These are phyloP conservation scores for Gryllus bimaculatus DNA, from an alignment of 1,140 invertebrate species.

Conservation along the genomic window DNA sequence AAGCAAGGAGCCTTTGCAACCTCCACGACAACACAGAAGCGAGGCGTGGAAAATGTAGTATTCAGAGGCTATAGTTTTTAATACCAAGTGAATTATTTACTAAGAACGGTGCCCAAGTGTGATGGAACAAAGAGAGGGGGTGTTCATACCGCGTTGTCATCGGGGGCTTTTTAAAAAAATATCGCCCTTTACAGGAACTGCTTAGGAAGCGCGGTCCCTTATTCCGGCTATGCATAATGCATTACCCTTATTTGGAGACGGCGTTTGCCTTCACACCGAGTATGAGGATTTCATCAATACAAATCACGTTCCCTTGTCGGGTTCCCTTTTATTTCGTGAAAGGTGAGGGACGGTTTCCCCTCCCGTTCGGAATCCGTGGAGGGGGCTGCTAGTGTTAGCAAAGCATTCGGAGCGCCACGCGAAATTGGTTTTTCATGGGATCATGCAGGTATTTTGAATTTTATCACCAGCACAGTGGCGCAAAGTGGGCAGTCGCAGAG, in stretches of 20 bases:
- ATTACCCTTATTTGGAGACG: background rate
- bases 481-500: no score
- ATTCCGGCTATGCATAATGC: background rate
- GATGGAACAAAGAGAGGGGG: background rate
- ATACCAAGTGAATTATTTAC: no score
- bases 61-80: no score
- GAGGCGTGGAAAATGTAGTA: no score
- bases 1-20: no score
- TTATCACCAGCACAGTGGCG: no score
- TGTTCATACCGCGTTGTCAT: background rate
- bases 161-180: background rate
- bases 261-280: background rate
- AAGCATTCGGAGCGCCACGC: background rate
- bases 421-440: background rate
- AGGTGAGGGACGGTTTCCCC: background rate
- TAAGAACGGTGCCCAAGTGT: background rate
- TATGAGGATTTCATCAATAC: constrained; percentile 5
- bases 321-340: no score
- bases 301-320: background rate
- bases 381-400: background rate
- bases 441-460: no score
- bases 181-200: background rate
- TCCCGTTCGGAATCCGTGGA: background rate
- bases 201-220: background rate
- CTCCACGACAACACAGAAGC: no score